Conservation (phyloP, 2,797 vertebrate species). For the Tinamus major region DNA sequence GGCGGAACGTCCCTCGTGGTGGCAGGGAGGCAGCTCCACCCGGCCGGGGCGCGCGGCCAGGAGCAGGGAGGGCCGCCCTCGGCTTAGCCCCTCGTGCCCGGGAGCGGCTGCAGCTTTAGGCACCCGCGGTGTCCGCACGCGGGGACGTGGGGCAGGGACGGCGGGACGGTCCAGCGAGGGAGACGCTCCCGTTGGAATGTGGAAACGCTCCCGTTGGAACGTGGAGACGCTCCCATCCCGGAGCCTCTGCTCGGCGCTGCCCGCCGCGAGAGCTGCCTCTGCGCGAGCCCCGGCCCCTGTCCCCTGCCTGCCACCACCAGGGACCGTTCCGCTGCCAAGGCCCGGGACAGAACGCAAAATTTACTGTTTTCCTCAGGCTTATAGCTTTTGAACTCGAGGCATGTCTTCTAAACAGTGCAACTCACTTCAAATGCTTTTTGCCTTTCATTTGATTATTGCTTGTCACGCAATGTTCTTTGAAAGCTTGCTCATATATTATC, state of each 20-base stretch:
- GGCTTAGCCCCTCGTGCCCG: too few species aligned
- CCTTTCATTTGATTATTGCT: slow-evolving; percentile 86
- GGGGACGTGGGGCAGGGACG: too few species aligned
- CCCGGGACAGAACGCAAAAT: slow-evolving; percentile 67
- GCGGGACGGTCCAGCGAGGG: too few species aligned
- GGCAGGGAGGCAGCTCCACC: too few species aligned
- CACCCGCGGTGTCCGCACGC: too few species aligned
- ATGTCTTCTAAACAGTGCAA: slow-evolving; percentile 85
- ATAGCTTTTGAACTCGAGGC: slow-evolving; percentile 83
- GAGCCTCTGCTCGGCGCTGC: slow-evolving; percentile 56
- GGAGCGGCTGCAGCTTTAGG: too few species aligned
- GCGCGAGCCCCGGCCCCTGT: slow-evolving; percentile 72
- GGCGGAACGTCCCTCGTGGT: too few species aligned
- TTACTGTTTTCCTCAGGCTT: slow-evolving; percentile 81
- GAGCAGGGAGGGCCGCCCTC: too few species aligned
- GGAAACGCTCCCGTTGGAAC: background rate
- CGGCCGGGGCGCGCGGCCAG: too few species aligned
- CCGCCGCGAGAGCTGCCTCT: slow-evolving; percentile 51
- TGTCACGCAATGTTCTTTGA: slow-evolving; percentile 86
- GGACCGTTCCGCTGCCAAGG: slow-evolving; percentile 67
- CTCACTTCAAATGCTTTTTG: slow-evolving; percentile 86
- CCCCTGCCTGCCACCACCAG: slow-evolving; percentile 68
- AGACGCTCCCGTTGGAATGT: background rate
- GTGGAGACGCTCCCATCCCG: too few species aligned
- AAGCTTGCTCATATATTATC: slow-evolving; percentile 92